A percentile compares a stretch with the other conserved stretches of the same genome.
Conservation (phyloP, 2,888 invertebrate species). For the Linnaemya tessellans region DNA sequence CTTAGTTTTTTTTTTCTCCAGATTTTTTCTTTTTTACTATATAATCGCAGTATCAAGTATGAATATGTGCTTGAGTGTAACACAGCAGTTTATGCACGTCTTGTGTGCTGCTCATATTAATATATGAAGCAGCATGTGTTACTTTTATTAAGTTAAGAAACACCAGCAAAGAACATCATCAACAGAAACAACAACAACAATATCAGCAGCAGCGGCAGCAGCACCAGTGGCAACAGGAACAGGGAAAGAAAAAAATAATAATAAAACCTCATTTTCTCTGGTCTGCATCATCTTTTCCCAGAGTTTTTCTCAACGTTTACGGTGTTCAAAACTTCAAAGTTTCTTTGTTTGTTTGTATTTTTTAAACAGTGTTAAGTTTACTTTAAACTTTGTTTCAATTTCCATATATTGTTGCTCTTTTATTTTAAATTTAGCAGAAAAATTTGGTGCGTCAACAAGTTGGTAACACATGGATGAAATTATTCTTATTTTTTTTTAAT, state of each 20-base stretch:
- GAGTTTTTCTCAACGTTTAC: conserved; percentile 43
- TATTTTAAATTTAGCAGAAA: not conserved
- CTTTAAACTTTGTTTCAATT: conserved; percentile 45
- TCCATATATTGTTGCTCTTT: conserved; percentile 26
- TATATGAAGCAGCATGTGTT: conserved; percentile 46
- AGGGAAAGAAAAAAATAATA: conserved; percentile 1
- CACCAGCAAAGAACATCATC: conserved; percentile 12
- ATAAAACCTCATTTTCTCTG: conserved; percentile 49
- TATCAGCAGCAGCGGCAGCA: not conserved
- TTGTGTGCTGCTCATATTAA: not conserved
- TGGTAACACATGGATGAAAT: not conserved
- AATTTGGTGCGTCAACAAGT: not conserved
- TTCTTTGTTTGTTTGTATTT: conserved; percentile 15
- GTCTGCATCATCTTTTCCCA: conserved; percentile 32
- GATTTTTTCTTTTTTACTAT: not conserved
- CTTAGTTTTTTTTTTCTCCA: conserved; percentile 14
- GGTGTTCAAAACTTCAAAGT: conserved; percentile 49
- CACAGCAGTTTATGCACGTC: conserved; percentile 21
- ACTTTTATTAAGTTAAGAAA: conserved; percentile 64
- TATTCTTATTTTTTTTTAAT: too few relatives aligned
- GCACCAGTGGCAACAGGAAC: not conserved
- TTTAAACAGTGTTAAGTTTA: conserved; percentile 30
- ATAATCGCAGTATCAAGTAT: not conserved
- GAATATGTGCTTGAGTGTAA: conserved; percentile 11
- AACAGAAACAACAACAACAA: conserved; percentile 20